A percentile compares a stretch with the other conserved stretches of the same genome.
These are phyloP conservation scores for Drymonia ruficornis DNA, from an alignment of 2,888 invertebrate genomes.

Conservation along the genomic window DNA sequence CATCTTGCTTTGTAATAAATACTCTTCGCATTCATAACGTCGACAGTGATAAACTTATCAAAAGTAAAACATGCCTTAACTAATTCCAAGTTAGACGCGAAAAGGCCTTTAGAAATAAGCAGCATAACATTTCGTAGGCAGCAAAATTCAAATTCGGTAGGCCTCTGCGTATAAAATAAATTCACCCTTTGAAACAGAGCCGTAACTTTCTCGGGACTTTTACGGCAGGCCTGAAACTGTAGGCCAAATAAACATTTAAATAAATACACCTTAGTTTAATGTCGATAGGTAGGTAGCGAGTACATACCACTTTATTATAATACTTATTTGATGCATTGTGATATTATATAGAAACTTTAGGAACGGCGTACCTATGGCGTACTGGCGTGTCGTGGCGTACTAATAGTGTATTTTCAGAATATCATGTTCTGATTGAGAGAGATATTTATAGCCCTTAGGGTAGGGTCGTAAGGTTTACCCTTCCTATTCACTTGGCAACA, in stretches of 20 bases:
- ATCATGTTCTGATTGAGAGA: too few species aligned
- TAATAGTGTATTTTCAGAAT: too few species aligned
- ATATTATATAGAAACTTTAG: too few species aligned
- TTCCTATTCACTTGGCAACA: too few species aligned
- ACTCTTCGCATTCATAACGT: background rate
- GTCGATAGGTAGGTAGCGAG: slow-evolving; percentile 6
- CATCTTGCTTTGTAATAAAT: too few species aligned
- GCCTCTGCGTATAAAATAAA: slow-evolving; percentile 38
- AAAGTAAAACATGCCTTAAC: too few species aligned
- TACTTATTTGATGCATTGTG: too few species aligned
- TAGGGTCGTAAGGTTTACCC: too few species aligned
- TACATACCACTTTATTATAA: too few species aligned
- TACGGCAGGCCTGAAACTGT: slow-evolving; percentile 43
- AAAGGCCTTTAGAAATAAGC: background rate
- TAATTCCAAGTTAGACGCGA: background rate
- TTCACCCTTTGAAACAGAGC: slow-evolving; percentile 41
- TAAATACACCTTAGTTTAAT: slow-evolving; percentile 32
- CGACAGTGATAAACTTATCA: background rate
- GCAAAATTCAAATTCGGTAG: slow-evolving; percentile 29
- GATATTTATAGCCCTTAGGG: too few species aligned
- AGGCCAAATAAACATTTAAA: slow-evolving; percentile 49
- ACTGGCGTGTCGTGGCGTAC: too few species aligned
- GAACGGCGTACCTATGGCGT: too few species aligned
- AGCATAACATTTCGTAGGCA: slow-evolving; percentile 11
- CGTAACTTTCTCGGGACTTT: slow-evolving; percentile 49